A percentile compares a stretch with the other conserved stretches of the same genome.
Conservation (phyloP, 1,140 invertebrate species). For the Pteromalus puparum region DNA sequence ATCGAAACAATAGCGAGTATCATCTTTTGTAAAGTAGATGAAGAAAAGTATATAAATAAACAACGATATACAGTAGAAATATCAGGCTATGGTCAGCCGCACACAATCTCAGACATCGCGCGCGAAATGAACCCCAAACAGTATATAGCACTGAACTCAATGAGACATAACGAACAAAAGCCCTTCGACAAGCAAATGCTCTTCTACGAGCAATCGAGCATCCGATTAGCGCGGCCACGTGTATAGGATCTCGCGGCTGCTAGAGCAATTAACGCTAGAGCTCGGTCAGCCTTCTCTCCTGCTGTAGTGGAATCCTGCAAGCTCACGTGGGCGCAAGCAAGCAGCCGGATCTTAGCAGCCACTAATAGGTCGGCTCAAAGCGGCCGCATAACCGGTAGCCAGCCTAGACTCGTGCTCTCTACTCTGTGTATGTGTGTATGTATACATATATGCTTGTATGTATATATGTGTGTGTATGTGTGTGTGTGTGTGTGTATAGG, state of each 20-base stretch:
- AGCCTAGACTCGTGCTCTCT: too few species aligned
- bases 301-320: background rate
- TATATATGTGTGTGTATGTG: background rate
- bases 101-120: too few species aligned
- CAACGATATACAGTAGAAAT: background rate
- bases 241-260: constrained; percentile 1
- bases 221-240: constrained; percentile 16
- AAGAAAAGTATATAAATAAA: background rate
- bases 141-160: background rate
- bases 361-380: constrained; percentile 16
- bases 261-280: constrained; percentile 18
- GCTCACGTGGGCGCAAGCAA: too few species aligned
- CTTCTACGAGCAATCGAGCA: background rate
- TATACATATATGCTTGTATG: too few species aligned
- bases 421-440: too few species aligned
- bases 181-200: constrained; percentile 15
- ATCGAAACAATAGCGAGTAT: background rate
- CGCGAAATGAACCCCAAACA: background rate
- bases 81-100: too few species aligned
- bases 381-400: background rate
- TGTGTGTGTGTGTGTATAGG: background rate
- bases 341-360: background rate
- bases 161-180: background rate
- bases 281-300: background rate
- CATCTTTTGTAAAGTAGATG: background rate